Evolutionary conservation across 2,797 vertebrate species (phyloP), one percentile per base, ranked within the genome.

Genomic region (Parauchenoglanis punctatus): DNA sequence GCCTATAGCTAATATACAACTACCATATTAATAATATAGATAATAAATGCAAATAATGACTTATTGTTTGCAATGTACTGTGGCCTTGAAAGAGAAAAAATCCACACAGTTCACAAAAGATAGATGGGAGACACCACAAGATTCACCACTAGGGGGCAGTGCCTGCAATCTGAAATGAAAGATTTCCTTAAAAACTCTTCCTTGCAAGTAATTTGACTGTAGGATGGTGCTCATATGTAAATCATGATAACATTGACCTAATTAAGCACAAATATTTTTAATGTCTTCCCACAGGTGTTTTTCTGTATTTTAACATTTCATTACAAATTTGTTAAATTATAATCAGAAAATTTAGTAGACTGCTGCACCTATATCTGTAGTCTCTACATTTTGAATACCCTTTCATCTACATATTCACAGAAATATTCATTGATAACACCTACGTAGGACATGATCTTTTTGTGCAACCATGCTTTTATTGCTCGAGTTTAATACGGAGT

Each of bases 111-210:
- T 40, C 35, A 40, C 35, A 2, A 40, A 40, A 40, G 35, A 40
- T 40, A 40, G 35, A 40, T 3, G 35, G 35, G 35, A 40, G 35
- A 40, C 35, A 40, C 35, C 35, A 40, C 35, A 40, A 40, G 35
- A 7, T 61, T 25, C 7, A 83, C 72, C 81, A 78, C 59, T 68
- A 78, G 86, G n/a, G 86, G 86, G 35, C 25, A 54, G 25, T 78
- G 31, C 84, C 72, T 68, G 31, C 72, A 84, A 75, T 77, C 17
- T 77, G 3, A 87, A 84, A 20, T 12, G 3, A 46, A 63, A 28
- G 23, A n/a, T 3, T 25, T 44, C 35, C 56, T 15, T 6, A 23
- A 0, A 58, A 35, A 18, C 52, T 10, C 25, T 17, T 76, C 6
- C 15, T 28, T 49, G 35, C n/a, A 20, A 58, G n/a, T 77, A 31